Percentiles rank a stretch among this genome's conserved stretches.
Evolutionary conservation across 1,140 invertebrate genomes (phyloP).

Genomic region (Plutomurus gul): DNA sequence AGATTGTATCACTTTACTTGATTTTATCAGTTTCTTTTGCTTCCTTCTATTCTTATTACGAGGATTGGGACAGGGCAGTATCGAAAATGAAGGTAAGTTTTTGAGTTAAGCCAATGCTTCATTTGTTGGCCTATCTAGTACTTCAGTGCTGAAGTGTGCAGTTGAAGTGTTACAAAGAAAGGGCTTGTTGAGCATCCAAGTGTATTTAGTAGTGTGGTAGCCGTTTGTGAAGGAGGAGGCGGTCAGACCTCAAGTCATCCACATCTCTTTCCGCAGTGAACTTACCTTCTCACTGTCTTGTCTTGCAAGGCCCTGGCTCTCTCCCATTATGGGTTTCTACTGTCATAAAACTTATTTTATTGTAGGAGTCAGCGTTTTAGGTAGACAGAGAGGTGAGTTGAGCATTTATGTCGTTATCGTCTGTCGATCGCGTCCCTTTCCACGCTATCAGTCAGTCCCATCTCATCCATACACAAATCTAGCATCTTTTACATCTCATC

Average conservation of each 20-base stretch:
- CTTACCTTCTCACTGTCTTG: neutral
- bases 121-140: no score
- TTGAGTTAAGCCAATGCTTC: neutral
- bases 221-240: neutral
- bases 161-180: conserved; percentile 24
- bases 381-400: neutral
- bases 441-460: conserved; percentile 8
- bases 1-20: conserved; percentile 29
- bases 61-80: conserved; percentile 2
- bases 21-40: conserved; percentile 25
- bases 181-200: neutral
- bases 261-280: no score
- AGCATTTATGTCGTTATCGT: conserved; percentile 31
- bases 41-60: neutral
- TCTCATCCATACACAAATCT: conserved; percentile 18
- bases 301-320: neutral
- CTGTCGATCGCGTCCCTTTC: conserved; percentile 31
- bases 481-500: conserved; percentile 27
- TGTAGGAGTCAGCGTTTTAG: neutral
- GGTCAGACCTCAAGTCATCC: neutral
- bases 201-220: neutral
- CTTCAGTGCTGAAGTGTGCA: neutral
- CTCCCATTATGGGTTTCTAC: neutral
- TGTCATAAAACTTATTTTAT: neutral
- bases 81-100: neutral